Percentiles rank a stretch among this genome's conserved stretches.
Conservation (phyloP, 2,797 vertebrate species). For the Peromyscus nudipes region DNA sequence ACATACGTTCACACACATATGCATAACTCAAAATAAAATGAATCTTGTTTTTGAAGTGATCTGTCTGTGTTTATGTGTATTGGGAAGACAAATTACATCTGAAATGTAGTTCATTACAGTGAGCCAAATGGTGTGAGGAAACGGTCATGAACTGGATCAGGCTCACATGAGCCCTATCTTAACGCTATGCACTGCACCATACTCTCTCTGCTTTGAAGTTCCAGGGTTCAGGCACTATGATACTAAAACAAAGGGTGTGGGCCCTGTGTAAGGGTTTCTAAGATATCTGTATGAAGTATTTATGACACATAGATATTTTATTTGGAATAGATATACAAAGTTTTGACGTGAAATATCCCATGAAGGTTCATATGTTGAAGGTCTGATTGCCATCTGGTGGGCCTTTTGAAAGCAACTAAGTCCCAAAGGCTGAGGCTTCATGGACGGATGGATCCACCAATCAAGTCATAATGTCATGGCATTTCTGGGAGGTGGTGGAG, state of each 20-base stretch:
- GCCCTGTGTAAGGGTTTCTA: not conserved
- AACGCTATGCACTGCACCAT: too few species aligned
- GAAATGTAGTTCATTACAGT: not conserved
- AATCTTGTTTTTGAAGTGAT: not conserved
- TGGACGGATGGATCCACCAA: fast-evolving
- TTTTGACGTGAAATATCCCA: not conserved
- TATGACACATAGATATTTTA: not conserved
- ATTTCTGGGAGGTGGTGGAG: too few species aligned
- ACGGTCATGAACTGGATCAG: fast-evolving
- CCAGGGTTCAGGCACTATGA: not conserved
- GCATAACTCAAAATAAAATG: not conserved
- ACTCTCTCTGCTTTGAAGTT: not conserved
- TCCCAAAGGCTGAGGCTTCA: not conserved
- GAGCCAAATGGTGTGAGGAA: too few species aligned
- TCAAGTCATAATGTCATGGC: not conserved
- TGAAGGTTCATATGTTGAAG: not conserved
- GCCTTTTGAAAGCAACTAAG: not conserved
- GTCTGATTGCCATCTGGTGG: not conserved
- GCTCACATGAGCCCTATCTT: not conserved
- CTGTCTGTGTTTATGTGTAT: not conserved
- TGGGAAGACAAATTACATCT: not conserved
- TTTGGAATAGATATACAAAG: not conserved
- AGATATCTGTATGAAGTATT: not conserved
- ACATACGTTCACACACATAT: not conserved
- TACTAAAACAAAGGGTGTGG: not conserved